A percentile compares a stretch with the other conserved stretches of the same genome.
Evolutionary conservation across 2,888 invertebrate genomes (phyloP).

Genomic region (Choreutis nemorana): DNA sequence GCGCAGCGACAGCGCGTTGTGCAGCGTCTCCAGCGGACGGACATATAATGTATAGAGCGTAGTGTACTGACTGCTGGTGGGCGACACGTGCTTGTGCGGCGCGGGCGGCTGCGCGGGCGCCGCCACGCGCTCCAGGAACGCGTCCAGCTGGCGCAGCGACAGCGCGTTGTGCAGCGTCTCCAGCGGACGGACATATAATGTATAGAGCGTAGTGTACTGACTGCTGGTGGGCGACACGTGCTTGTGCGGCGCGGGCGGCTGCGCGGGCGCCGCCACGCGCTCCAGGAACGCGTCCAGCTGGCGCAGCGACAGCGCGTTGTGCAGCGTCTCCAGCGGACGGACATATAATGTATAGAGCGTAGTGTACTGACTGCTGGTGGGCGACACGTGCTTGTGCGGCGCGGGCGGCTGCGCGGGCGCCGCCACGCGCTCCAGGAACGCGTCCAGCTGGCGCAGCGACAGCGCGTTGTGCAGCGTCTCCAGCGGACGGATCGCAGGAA

Average conservation of each 20-base stretch:
- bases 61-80: not conserved
- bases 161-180: constrained; percentile 26
- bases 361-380: constrained; percentile 39
- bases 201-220: not conserved
- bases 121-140: not conserved
- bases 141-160: not conserved
- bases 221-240: not conserved
- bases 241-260: not conserved
- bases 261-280: not conserved
- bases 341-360: not conserved
- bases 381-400: constrained; percentile 58
- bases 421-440: constrained; percentile 88
- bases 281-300: not conserved
- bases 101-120: not conserved
- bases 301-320: not conserved
- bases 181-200: constrained; percentile 11
- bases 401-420: constrained; percentile 71
- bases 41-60: not conserved
- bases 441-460: constrained; percentile 89
- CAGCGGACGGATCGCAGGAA: constrained; percentile 94
- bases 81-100: not conserved
- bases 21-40: constrained; percentile 80
- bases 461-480: constrained; percentile 98
- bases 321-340: not conserved
- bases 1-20: constrained; percentile 85